Evolutionary conservation across 2,113 vertebrate genomes (phyloP).

Genomic region (Emydura subglobosa): DNA sequence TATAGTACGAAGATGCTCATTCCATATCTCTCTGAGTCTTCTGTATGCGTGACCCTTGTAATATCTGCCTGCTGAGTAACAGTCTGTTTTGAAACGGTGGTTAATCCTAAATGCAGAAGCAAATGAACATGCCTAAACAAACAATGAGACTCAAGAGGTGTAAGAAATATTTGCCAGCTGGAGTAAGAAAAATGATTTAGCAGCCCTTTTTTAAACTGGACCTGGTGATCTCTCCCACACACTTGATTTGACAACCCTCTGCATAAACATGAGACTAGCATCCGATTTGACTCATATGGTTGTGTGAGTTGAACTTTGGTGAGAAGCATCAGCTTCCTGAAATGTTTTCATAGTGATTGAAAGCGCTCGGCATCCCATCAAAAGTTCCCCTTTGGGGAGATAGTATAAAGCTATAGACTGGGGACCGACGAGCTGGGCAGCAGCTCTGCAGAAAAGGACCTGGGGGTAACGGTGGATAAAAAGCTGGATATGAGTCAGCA

Average conservation of each 20-base stretch:
- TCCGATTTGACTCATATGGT: not conserved
- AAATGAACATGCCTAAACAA: not conserved
- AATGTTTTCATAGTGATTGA: not conserved
- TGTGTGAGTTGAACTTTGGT: not conserved
- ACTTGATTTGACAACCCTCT: not conserved
- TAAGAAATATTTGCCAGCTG: not conserved
- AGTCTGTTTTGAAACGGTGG: not conserved
- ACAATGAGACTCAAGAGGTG: not conserved
- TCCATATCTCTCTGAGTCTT: not conserved
- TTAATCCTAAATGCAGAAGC: not conserved
- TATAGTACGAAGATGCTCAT: not conserved
- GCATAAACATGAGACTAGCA: constrained; percentile 18
- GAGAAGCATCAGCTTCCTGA: constrained; percentile 20
- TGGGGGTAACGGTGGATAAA: too few relatives aligned
- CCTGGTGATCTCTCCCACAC: not conserved
- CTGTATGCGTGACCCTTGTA: not conserved
- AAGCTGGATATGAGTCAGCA: too few relatives aligned
- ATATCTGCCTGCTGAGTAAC: fast-evolving
- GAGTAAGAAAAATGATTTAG: not conserved
- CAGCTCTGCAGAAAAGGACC: too few relatives aligned
- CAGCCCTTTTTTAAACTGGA: constrained; percentile 13
- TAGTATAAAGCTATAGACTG: fast-evolving
- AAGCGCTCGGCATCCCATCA: not conserved
- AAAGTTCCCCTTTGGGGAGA: not conserved
- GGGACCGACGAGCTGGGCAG: too few relatives aligned